A percentile compares a stretch with the other conserved stretches of the same genome.
Conservation (phyloP, 92 coral and sea anemone species). For the Zoanthus gigantus region DNA sequence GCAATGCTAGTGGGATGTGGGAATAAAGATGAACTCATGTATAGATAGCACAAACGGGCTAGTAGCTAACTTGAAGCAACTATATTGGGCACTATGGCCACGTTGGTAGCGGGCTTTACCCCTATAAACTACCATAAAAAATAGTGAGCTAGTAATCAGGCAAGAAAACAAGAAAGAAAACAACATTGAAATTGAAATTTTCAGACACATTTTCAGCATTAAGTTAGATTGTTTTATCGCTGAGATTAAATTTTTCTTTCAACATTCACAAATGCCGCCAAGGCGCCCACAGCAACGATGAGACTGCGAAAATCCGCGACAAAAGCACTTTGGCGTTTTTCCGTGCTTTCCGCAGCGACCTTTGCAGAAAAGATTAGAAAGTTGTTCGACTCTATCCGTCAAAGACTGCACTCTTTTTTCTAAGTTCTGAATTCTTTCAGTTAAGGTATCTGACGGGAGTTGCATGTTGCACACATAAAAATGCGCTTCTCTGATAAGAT, state of each 20-base stretch:
- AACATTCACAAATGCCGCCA: constrained; percentile 91
- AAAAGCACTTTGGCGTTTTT: constrained; percentile 87
- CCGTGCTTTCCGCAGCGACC: constrained; percentile 89
- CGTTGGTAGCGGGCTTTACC: too few species aligned
- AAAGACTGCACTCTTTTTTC: constrained; percentile 63
- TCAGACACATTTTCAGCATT: too few species aligned
- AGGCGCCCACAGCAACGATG: constrained; percentile 92
- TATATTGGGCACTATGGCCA: too few species aligned
- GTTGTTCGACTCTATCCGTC: constrained; percentile 47
- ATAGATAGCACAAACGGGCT: too few species aligned
- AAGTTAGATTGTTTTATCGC: too few species aligned
- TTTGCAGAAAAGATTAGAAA: constrained; percentile 66
- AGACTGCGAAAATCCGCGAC: constrained; percentile 89
- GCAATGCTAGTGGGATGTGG: too few species aligned
- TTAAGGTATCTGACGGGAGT: not conserved
- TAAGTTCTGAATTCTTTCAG: constrained; percentile 30
- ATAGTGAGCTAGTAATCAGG: too few species aligned
- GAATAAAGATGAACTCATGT: too few species aligned
- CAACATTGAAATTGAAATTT: too few species aligned
- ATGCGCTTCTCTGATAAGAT: not conserved
- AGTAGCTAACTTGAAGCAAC: too few species aligned
- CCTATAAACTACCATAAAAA: too few species aligned
- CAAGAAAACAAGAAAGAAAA: too few species aligned
- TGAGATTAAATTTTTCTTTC: not conserved
- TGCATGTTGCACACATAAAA: not conserved